Evolutionary conservation across 1,140 invertebrate species (phyloP).

Genomic region (Proales similis): DNA sequence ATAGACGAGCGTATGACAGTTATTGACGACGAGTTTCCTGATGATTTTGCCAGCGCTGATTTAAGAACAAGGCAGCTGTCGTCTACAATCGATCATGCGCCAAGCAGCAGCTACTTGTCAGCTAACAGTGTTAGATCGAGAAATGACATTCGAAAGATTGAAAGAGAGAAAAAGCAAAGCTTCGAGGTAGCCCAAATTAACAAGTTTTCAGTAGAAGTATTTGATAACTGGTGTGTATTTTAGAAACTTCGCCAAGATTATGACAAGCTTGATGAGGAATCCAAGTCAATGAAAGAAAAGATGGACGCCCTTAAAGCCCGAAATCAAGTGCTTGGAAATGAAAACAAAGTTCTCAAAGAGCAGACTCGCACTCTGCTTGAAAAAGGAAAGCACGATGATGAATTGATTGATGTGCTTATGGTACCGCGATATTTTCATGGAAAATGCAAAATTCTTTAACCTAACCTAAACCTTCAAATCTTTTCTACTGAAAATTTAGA

Average conservation of each 20-base stretch:
- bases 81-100: too few species aligned
- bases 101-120: too few species aligned
- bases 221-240: too few species aligned
- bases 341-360: constrained; percentile 45
- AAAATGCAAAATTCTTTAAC: neutral
- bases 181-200: constrained; percentile 41
- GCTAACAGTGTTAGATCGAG: too few species aligned
- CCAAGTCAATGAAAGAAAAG: constrained; percentile 44
- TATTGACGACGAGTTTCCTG: too few species aligned
- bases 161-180: constrained; percentile 49
- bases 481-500: constrained; percentile 40
- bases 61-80: too few species aligned
- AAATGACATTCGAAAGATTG: constrained; percentile 45
- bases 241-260: too few species aligned
- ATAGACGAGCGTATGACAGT: too few species aligned
- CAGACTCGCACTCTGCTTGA: constrained; percentile 47
- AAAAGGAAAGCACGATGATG: constrained; percentile 50
- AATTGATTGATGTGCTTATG: constrained; percentile 47
- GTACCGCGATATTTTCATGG: constrained; percentile 38
- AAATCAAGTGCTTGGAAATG: constrained; percentile 47
- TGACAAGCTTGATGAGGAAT: constrained; percentile 1
- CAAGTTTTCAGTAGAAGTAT: too few species aligned
- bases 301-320: constrained; percentile 49
- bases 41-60: too few species aligned
- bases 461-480: neutral